Base-by-base conservation (phyloP, 2,888 invertebrate genomes). In the Synergus gifuensis region DNA sequence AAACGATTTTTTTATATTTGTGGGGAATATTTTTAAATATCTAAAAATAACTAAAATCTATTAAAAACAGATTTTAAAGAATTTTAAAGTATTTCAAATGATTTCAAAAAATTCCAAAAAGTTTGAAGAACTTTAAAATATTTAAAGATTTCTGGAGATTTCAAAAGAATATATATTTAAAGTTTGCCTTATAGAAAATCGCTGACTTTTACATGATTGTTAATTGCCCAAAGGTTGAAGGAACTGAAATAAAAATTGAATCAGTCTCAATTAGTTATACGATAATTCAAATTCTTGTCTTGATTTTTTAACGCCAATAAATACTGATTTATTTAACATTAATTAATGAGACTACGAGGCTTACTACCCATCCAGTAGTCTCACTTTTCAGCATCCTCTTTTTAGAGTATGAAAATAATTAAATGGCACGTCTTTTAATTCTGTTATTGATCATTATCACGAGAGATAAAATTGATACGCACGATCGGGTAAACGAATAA, bases 401-500 rank as follows among this genome's bases (percentile, higher is more conserved):
- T 49, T 69, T 49, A n/a, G 11, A 28, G 49, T 54, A 22, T 28
- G 36, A 36, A 49, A 69, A 69, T 69, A 69, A 69, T 69, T 69
- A 69, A 69, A 69, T 69, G n/a, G 49, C 36, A 28, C 36, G 16
- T 36, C 69, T 69, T 22, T 69, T 69, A 49, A 69, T 69, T 69
- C 69, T 69, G 69, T 54, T 73, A 54, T 73, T 73, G 36, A n/a
- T 36, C 28, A 69, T 73, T 73, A 73, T 36, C 36, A 54, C 54
- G 73, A 73, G 73, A 73, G 73, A 73, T 73, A 54, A 73, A 73
- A 73, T 73, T 73, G 73, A 73, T 54, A 73, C 54, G 73, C 73
- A 73, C 54, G 73, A 73, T 73, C 73, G 28, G 22, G n/a, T 54
- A 49, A 54, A 36, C 36, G 73, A 73, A 73, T 73, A 73, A 73